These are phyloP conservation scores for Zaprionus lachaisei DNA, from an alignment of 1,140 invertebrate species.

Conservation along the genomic window DNA sequence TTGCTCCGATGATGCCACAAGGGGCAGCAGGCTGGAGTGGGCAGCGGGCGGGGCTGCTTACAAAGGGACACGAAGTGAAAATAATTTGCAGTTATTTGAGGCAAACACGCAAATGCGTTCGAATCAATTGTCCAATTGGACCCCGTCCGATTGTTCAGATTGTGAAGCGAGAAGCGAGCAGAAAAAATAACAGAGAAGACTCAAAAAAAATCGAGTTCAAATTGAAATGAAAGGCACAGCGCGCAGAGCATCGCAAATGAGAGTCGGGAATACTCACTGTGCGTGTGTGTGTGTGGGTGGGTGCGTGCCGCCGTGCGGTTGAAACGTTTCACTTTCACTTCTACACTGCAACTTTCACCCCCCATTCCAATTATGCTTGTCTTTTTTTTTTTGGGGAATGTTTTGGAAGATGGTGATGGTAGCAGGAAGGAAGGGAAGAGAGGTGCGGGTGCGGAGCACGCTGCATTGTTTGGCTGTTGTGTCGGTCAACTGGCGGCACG, in stretches of 20 bases:
- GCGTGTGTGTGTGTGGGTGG: conserved; percentile 11
- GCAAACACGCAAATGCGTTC: conserved; percentile 83
- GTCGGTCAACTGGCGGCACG: conserved; percentile 79
- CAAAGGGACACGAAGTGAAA: conserved; percentile 45
- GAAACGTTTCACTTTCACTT: conserved; percentile 66
- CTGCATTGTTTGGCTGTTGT: conserved; percentile 51
- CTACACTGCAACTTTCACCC: conserved; percentile 68
- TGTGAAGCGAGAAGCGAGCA: conserved; percentile 28
- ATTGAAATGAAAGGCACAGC: conserved; percentile 79
- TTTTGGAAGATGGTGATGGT: not conserved
- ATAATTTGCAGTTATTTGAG: conserved; percentile 78
- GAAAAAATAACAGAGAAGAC: conserved; percentile 20
- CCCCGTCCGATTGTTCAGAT: conserved; percentile 70
- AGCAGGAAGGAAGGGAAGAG: not conserved
- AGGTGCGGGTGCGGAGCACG: conserved; percentile 25
- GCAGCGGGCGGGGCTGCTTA: not conserved
- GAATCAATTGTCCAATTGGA: conserved; percentile 81
- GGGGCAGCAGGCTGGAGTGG: conserved; percentile 13
- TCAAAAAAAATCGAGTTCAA: conserved; percentile 65
- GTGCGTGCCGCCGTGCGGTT: conserved; percentile 70
- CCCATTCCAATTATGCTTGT: conserved; percentile 31
- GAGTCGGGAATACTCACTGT: conserved; percentile 16
- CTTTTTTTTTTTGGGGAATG: not conserved
- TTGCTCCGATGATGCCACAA: conserved; percentile 46
- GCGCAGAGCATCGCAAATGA: conserved; percentile 81